These are phyloP conservation scores for Crossoptilon crossoptilon DNA, from an alignment of 2,797 vertebrate species.

Conservation along the genomic window DNA sequence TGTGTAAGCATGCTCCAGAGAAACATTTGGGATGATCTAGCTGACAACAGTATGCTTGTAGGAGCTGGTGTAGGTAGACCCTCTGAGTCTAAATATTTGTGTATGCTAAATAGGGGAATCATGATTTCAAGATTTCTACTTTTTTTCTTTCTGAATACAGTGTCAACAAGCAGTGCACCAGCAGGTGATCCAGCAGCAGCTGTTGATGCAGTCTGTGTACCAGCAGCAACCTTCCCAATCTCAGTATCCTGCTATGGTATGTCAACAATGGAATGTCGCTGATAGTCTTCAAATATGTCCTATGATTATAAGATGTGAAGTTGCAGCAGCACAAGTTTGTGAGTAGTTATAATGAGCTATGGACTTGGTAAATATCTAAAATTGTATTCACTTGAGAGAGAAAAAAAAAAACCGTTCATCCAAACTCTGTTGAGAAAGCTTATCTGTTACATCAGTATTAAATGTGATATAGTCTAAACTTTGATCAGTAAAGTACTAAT, in stretches of 20 bases:
- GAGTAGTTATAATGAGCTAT: not conserved
- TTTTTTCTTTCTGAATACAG: slow-evolving; percentile 63
- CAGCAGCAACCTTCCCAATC: slow-evolving; percentile 81
- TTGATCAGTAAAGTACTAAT: not conserved
- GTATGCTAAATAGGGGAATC: not conserved
- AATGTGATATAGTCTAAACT: not conserved
- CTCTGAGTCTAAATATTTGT: not conserved
- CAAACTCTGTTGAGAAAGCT: not conserved
- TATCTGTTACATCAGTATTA: not conserved
- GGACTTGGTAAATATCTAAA: not conserved
- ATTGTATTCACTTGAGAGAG: fast-evolving
- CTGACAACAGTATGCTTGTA: not conserved
- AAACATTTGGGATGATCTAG: fast-evolving
- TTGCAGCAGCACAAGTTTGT: not conserved
- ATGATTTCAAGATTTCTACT: not conserved
- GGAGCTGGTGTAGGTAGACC: fast-evolving
- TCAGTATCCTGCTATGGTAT: slow-evolving; percentile 91
- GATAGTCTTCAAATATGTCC: fast-evolving
- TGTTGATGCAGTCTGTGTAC: slow-evolving; percentile 85
- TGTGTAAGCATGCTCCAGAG: not conserved
- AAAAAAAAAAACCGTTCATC: not conserved
- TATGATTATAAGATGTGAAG: not conserved
- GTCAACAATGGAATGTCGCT: not conserved
- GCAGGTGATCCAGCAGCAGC: slow-evolving; percentile 88
- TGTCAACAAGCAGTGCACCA: slow-evolving; percentile 85